Percentiles rank a stretch among this genome's conserved stretches.
Conservation (phyloP, 2,888 invertebrate species). For the Tenthredo distinguenda region DNA sequence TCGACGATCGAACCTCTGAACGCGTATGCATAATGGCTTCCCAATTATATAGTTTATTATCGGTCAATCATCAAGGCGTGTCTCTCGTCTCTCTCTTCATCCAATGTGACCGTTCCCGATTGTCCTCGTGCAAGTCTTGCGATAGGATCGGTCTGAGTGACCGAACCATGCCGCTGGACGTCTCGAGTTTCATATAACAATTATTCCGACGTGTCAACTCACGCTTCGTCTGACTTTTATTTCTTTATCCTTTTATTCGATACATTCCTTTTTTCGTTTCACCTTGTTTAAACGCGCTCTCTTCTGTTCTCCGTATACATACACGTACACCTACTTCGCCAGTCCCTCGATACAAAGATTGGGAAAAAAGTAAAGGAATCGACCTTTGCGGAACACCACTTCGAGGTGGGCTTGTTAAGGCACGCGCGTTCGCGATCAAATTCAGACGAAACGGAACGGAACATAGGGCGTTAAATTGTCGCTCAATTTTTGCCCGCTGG, state of each 20-base stretch:
- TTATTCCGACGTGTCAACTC: conserved; percentile 39
- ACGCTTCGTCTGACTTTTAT: conserved; percentile 8
- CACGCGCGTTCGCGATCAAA: background rate
- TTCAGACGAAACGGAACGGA: conserved; percentile 8
- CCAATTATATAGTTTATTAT: conserved; percentile 40
- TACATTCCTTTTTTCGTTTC: background rate
- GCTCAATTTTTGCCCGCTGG: conserved; percentile 37
- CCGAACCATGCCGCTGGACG: conserved; percentile 30
- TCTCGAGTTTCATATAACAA: conserved; percentile 30
- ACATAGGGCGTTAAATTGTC: conserved; percentile 60
- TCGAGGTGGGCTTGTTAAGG: background rate
- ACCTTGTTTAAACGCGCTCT: background rate
- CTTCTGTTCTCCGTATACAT: background rate
- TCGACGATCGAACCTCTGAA: conserved; percentile 9
- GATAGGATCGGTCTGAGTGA: conserved; percentile 28
- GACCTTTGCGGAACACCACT: background rate
- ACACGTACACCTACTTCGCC: background rate
- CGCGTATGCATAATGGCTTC: conserved; percentile 28
- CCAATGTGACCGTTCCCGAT: conserved; percentile 1
- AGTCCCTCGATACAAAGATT: background rate
- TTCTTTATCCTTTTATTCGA: background rate
- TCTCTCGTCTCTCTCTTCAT: conserved; percentile 13
- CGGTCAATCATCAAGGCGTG: conserved; percentile 30
- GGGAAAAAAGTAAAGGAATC: background rate
- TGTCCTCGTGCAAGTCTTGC: conserved; percentile 23